Base-by-base conservation (phyloP, 2,888 invertebrate species). In the Adela reaumurella region DNA sequence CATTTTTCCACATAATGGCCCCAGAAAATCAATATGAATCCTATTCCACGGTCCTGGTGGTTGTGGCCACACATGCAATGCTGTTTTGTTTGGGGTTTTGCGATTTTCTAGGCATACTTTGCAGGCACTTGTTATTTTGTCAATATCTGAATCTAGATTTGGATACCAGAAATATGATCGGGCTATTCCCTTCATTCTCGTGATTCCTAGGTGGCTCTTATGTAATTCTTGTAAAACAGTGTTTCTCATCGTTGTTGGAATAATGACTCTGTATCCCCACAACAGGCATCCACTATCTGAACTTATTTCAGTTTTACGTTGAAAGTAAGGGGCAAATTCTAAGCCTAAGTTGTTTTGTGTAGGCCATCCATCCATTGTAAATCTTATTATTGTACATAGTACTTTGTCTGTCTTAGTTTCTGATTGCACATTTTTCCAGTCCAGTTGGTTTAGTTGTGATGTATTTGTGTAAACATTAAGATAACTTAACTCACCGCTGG, bases 11-110 rank as follows among this genome's bases (percentile, higher is more conserved):
- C 42, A 50, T 20, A 54, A 51, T 43, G 55, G 55, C 3, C 53
- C 54, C 11, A 56, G 28, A 45, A 50, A 55, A 41, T 56, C 55
- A 10, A 54, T 54, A 53, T 55, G 56, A n/a, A 54, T 43, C n/a
- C 35, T 35, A 35, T 35, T 8, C 35, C 35, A 35, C n/a, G n/a
- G 11, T 14, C 11, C 24, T 24, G 24, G 24, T 8, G 24, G 24
- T 24, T 24, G 24, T 24, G 24, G 24, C 24, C 24, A 24, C 24
- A 24, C 24, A 24, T 24, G 24, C 8, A 24, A 24, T 24, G 24
- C 24, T 6, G 24, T 24, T 41, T 50, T 50, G 17, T 17, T 2
- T 17, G 19, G 18, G 14, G 14, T 44, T 17, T 19, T 17, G 14
- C 45, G n/a, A 17, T 44, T 18, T 18, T 19, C 14, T 19, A 44